These are phyloP conservation scores for Thyatira batis DNA, from an alignment of 2,888 invertebrate genomes.

Conservation along the genomic window DNA sequence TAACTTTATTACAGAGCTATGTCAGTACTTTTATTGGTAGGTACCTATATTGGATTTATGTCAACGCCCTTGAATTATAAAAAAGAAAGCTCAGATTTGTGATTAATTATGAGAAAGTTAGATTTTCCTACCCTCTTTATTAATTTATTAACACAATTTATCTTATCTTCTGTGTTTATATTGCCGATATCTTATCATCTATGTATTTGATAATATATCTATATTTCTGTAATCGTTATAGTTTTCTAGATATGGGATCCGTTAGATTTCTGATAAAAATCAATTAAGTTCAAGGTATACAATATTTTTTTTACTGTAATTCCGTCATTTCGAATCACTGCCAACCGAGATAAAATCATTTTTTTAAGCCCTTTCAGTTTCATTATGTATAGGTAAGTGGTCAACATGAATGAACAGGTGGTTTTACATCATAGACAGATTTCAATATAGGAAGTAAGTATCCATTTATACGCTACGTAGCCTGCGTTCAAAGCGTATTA, in stretches of 20 bases:
- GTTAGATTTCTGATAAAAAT: background rate
- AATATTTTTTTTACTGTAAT: no score
- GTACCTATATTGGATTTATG: background rate
- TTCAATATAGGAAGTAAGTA: background rate
- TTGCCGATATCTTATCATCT: background rate
- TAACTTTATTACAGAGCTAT: constrained; percentile 5
- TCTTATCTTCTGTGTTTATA: background rate
- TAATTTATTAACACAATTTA: background rate
- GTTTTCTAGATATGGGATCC: background rate
- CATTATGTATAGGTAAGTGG: no score
- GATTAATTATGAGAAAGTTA: no score
- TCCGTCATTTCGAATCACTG: no score
- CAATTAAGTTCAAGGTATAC: no score
- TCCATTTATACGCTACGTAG: background rate
- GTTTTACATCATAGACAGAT: background rate
- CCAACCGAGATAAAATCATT: no score
- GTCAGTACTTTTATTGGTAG: background rate
- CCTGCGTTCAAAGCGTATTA: background rate
- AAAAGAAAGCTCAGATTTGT: background rate
- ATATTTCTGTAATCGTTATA: background rate
- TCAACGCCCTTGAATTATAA: background rate
- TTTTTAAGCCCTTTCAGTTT: no score
- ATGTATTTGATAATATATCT: background rate
- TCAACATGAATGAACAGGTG: background rate
- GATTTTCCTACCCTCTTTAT: no score